Percentiles rank a stretch among this genome's conserved stretches.
phyloP scores from a whole-genome alignment of 1,140 invertebrate species.

The Limonius californicus region DNA sequence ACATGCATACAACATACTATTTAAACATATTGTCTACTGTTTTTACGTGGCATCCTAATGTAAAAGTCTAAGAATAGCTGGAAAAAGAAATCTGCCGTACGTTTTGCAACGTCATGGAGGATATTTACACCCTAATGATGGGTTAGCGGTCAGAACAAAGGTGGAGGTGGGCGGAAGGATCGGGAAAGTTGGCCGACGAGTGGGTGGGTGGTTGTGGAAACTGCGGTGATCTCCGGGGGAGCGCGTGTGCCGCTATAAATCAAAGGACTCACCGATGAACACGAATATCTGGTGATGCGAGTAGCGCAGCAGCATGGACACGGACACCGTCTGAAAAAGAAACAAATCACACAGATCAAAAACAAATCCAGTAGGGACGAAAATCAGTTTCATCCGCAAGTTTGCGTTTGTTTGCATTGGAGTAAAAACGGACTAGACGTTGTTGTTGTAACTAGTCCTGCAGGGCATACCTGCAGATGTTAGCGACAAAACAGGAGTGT shows the following conservation, averaged over 20 bases:
- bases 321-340: conserved; percentile 90
- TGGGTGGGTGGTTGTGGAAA: not conserved
- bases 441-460: not conserved
- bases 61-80: too few relatives aligned
- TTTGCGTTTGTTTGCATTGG: not conserved
- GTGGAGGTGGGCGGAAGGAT: not conserved
- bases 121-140: not conserved
- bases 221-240: not conserved
- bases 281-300: conserved; percentile 99
- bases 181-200: not conserved
- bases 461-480: too few relatives aligned
- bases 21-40: too few relatives aligned
- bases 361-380: not conserved
- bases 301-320: conserved; percentile 96
- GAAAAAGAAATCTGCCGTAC: not conserved
- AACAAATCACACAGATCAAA: conserved; percentile 26
- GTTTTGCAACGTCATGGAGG: not conserved
- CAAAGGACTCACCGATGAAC: conserved; percentile 82
- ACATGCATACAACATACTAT: too few relatives aligned
- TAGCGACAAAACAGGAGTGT: not conserved
- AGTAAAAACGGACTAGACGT: not conserved
- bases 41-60: too few relatives aligned
- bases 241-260: conserved; percentile 15
- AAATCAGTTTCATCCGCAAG: not conserved
- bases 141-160: not conserved